A percentile compares a stretch with the other conserved stretches of the same genome.
Conservation (phyloP, 2,888 invertebrate genomes). For the Villa cingulata region DNA sequence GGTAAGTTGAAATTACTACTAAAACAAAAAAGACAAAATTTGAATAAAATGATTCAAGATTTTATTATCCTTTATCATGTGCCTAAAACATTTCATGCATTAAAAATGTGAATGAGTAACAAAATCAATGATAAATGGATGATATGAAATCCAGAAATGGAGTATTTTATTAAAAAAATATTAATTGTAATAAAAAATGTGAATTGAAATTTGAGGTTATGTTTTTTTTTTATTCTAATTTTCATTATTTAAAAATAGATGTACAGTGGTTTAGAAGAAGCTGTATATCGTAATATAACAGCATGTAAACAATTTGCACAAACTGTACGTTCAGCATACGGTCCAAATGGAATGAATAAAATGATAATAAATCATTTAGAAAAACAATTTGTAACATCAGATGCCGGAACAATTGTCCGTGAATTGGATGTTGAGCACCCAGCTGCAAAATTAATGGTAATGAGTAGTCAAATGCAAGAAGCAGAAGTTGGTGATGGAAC, state of each 20-base stretch:
- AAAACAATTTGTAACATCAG: constrained; percentile 96
- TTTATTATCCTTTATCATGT: no score
- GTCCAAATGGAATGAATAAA: constrained; percentile 98
- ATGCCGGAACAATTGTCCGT: constrained; percentile 94
- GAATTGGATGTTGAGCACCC: constrained; percentile 97
- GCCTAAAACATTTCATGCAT: no score
- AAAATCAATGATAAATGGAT: no score
- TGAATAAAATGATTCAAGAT: no score
- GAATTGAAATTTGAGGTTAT: constrained; percentile 8
- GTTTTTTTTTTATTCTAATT: constrained; percentile 5
- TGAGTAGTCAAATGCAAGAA: constrained; percentile 97
- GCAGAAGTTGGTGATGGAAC: constrained; percentile 98
- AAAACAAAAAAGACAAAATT: no score
- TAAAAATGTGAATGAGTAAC: no score
- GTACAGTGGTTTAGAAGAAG: constrained; percentile 91
- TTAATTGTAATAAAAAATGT: no score
- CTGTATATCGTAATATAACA: constrained; percentile 86
- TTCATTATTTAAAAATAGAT: constrained; percentile 41
- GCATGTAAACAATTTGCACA: constrained; percentile 93
- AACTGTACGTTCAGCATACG: constrained; percentile 88
- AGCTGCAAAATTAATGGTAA: constrained; percentile 89
- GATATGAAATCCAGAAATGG: no score
- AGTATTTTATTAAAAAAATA: no score
- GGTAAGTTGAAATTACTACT: constrained; percentile 43
- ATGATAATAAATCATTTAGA: constrained; percentile 99